Percentiles rank a stretch among this genome's conserved stretches.
Evolutionary conservation across 1,140 invertebrate species (phyloP).

Genomic region (Papilio glaucus): DNA sequence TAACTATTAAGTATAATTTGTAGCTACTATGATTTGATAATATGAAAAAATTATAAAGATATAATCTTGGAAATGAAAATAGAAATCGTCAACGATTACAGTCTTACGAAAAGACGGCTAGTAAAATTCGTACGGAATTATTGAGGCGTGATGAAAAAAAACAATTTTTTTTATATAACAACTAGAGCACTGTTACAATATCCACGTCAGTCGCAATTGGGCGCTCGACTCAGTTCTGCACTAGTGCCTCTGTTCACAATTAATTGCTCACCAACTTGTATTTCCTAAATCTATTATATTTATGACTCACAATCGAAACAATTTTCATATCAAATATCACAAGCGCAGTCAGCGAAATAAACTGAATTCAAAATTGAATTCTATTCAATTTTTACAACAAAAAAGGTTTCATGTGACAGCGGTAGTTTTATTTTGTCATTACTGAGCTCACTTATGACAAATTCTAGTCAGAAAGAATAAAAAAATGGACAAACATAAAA

Average conservation of each 20-base stretch:
- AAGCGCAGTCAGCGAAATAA: too few species aligned
- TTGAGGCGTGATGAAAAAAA: conserved; percentile 23
- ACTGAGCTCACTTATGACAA: too few species aligned
- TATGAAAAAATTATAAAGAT: background rate
- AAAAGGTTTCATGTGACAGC: too few species aligned
- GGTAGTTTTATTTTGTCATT: too few species aligned
- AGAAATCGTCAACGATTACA: background rate
- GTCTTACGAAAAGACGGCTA: conserved; percentile 11
- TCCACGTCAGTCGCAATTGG: conserved; percentile 49
- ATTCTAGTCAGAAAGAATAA: too few species aligned
- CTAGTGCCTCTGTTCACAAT: conserved; percentile 47
- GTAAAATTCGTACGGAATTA: conserved; percentile 26
- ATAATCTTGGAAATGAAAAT: background rate
- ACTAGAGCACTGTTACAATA: conserved; percentile 55
- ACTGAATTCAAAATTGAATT: too few species aligned
- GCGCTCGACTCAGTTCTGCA: conserved; percentile 44
- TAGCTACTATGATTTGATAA: too few species aligned
- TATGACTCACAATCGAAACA: background rate
- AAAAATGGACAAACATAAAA: too few species aligned
- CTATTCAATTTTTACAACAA: too few species aligned
- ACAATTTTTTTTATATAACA: conserved; percentile 31
- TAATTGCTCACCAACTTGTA: conserved; percentile 45
- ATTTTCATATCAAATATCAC: background rate
- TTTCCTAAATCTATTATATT: conserved; percentile 27
- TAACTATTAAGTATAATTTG: too few species aligned